Conservation (phyloP, 2,888 invertebrate genomes). For the Punctoribates punctum region DNA sequence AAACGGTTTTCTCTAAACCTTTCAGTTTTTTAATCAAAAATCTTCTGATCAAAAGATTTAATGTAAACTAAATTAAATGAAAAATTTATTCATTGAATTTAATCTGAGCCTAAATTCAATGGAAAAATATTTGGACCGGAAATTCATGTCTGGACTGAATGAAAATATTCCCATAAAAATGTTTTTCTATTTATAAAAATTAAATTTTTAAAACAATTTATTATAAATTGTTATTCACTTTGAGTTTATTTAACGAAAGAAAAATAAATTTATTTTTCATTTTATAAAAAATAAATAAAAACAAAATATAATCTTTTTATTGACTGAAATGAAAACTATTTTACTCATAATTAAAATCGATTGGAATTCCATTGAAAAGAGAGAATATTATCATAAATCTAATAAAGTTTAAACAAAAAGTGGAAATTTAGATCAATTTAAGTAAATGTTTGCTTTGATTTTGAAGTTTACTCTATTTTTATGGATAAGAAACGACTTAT, state of each 20-base stretch:
- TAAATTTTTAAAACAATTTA: too few relatives aligned
- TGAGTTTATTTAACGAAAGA: too few relatives aligned
- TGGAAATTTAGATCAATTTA: not conserved
- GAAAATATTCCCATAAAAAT: not conserved
- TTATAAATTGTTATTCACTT: too few relatives aligned
- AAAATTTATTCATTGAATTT: slow-evolving; percentile 7
- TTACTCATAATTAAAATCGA: too few relatives aligned
- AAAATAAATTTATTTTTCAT: too few relatives aligned
- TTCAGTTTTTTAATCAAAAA: not conserved
- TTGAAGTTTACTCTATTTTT: not conserved
- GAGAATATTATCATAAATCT: not conserved
- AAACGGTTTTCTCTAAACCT: not conserved
- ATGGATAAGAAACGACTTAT: not conserved
- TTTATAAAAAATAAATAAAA: too few relatives aligned
- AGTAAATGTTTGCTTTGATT: not conserved
- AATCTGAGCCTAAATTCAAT: not conserved
- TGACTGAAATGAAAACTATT: too few relatives aligned
- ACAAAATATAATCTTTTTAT: too few relatives aligned
- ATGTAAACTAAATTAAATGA: not conserved
- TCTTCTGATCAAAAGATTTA: not conserved
- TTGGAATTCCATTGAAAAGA: not conserved
- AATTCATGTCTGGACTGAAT: not conserved
- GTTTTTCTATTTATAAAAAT: too few relatives aligned
- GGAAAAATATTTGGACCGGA: not conserved
- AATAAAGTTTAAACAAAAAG: not conserved